These are phyloP conservation scores for Microcebus murinus DNA, from an alignment of 2,113 vertebrate species.

Conservation along the genomic window DNA sequence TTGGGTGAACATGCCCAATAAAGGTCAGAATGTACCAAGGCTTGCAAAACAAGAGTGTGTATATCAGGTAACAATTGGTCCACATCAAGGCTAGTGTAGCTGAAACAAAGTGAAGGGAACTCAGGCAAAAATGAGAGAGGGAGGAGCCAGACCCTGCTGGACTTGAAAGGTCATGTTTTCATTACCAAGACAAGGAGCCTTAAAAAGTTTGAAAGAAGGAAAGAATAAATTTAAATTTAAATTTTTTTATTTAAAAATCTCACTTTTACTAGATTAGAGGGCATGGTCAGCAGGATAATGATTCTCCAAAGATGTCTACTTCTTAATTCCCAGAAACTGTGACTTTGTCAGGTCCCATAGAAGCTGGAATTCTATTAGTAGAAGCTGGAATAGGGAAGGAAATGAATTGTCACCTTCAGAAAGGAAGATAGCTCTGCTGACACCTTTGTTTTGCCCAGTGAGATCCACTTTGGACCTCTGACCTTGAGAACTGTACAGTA, in stretches of 20 bases:
- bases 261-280: not conserved
- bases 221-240: not conserved
- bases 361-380: too few relatives aligned
- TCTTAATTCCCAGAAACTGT: not conserved
- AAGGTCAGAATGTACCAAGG: not conserved
- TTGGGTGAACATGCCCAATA: not conserved
- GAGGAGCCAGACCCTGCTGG: not conserved
- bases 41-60: not conserved
- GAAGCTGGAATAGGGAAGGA: too few relatives aligned
- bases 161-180: not conserved
- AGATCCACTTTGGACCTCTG: not conserved
- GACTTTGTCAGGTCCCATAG: not conserved
- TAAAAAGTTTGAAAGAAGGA: not conserved
- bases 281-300: not conserved
- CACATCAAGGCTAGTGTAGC: not conserved
- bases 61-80: not conserved
- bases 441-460: not conserved
- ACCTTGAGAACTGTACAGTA: not conserved
- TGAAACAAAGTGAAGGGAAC: not conserved
- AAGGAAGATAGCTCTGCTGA: rapidly evolving
- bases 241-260: not conserved
- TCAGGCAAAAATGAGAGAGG: not conserved
- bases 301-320: not conserved
- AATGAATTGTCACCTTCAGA: not conserved
- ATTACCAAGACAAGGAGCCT: not conserved